These are phyloP conservation scores for Ophioninae sp. DNA, from an alignment of 2,888 invertebrate species.

Conservation along the genomic window DNA sequence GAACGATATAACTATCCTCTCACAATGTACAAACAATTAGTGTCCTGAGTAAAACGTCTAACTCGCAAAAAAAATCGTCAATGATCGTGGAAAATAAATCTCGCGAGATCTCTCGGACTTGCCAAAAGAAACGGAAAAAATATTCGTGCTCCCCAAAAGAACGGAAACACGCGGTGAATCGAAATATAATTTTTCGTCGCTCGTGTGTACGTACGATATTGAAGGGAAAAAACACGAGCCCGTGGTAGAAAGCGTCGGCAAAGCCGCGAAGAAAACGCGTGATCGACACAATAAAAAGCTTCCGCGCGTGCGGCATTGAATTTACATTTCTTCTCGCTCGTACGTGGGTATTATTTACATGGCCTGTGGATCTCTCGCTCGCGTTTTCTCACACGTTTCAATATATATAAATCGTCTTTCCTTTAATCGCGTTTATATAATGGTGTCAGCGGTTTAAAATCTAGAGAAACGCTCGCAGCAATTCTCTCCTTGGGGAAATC, in stretches of 20 bases:
- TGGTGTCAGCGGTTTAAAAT: slow-evolving; percentile 5
- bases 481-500: neutral
- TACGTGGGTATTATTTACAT: slow-evolving; percentile 54
- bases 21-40: slow-evolving; percentile 30
- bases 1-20: slow-evolving; percentile 16
- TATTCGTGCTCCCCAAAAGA: neutral
- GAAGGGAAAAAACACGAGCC: slow-evolving; percentile 11
- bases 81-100: slow-evolving; percentile 44
- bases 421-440: slow-evolving; percentile 21
- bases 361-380: slow-evolving; percentile 39
- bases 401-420: slow-evolving; percentile 12
- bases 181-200: slow-evolving; percentile 19
- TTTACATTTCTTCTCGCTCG: slow-evolving; percentile 29
- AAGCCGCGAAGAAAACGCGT: slow-evolving; percentile 23
- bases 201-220: neutral
- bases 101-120: slow-evolving; percentile 11
- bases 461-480: neutral
- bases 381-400: slow-evolving; percentile 25
- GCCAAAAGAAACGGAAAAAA: slow-evolving; percentile 11
- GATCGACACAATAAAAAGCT: slow-evolving; percentile 24
- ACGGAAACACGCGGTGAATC: neutral
- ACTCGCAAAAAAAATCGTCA: slow-evolving; percentile 14
- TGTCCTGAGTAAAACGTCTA: slow-evolving; percentile 22
- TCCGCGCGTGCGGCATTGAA: slow-evolving; percentile 24
- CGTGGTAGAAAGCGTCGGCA: neutral